Percentiles rank a stretch among this genome's conserved stretches.
These are phyloP conservation scores for Rhopalosiphum padi DNA, from an alignment of 1,140 invertebrate species.

Conservation along the genomic window DNA sequence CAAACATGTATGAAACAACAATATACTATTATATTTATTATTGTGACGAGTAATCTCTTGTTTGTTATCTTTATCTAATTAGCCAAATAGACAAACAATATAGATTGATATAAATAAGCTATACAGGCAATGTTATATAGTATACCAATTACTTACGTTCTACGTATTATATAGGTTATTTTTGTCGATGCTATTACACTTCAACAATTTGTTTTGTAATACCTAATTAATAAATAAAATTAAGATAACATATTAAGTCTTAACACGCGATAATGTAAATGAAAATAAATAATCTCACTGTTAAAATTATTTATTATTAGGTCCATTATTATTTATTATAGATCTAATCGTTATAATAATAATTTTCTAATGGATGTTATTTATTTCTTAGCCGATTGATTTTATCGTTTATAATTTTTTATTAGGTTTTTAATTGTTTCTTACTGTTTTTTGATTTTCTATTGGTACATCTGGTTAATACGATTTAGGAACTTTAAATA, in stretches of 20 bases:
- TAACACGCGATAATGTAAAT: neutral
- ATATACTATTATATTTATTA: neutral
- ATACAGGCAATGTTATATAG: neutral
- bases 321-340: neutral
- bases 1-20: neutral
- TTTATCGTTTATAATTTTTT: neutral
- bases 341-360: neutral
- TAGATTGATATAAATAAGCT: neutral
- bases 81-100: neutral
- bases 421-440: neutral
- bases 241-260: neutral
- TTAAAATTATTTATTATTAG: neutral
- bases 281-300: neutral
- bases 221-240: neutral
- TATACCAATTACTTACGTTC: too few species aligned
- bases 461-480: neutral
- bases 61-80: slow-evolving; percentile 1
- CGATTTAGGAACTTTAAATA: neutral
- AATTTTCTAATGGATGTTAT: neutral
- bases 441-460: neutral
- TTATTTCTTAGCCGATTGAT: neutral
- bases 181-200: neutral
- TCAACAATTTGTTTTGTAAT: neutral
- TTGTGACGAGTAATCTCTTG: neutral
- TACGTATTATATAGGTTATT: neutral